A percentile compares a stretch with the other conserved stretches of the same genome.
These are phyloP conservation scores for Nomada lathburiana DNA, from an alignment of 2,888 invertebrate genomes.

Conservation along the genomic window DNA sequence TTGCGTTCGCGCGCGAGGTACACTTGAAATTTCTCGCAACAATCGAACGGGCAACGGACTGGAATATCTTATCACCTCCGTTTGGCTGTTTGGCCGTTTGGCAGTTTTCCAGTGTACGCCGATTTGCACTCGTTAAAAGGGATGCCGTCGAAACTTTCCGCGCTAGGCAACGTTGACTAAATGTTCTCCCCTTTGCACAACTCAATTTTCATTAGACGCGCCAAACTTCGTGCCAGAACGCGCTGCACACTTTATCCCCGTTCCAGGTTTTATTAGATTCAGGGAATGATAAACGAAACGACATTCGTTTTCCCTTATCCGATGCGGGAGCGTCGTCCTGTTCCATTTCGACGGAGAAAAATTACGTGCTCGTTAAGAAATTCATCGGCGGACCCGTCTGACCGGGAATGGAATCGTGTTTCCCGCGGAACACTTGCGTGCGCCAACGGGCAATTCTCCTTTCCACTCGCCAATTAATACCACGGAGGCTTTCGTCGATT, in stretches of 20 bases:
- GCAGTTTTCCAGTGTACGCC: conserved; percentile 60
- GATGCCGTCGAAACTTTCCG: conserved; percentile 43
- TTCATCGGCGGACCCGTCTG: no score
- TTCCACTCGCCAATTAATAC: conserved; percentile 21
- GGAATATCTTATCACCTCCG: conserved; percentile 60
- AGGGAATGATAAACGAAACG: background rate
- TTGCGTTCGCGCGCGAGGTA: conserved; percentile 30
- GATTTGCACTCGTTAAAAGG: conserved; percentile 67
- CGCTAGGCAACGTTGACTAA: conserved; percentile 33
- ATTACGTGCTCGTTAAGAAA: no score
- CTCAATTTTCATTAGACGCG: conserved; percentile 46
- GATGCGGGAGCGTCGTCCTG: background rate
- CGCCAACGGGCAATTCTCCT: background rate
- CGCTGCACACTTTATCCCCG: background rate
- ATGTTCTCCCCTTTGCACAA: conserved; percentile 9
- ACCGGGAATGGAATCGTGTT: background rate
- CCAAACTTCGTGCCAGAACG: conserved; percentile 8
- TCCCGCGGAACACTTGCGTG: background rate
- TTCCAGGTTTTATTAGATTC: conserved; percentile 14
- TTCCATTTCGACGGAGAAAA: no score
- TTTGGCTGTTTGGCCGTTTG: conserved; percentile 58
- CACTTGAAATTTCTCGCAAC: conserved; percentile 43
- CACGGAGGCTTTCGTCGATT: conserved; percentile 15
- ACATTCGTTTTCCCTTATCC: background rate
- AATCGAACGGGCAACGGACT: conserved; percentile 55